phyloP scores from a whole-genome alignment of 2,113 vertebrate genomes.

The Capreolus pygargus region DNA sequence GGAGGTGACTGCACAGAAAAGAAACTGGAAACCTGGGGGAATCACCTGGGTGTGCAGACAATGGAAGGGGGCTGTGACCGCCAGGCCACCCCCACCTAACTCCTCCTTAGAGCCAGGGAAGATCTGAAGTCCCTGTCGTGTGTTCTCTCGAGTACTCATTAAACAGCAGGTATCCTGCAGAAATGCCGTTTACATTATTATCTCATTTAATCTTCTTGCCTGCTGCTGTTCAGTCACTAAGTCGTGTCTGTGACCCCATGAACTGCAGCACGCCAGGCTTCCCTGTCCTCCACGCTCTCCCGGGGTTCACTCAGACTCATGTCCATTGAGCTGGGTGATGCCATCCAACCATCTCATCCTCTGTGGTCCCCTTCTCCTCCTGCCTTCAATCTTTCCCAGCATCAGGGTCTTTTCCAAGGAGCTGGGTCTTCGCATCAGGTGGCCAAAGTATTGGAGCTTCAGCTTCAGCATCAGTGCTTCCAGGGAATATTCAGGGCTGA shows the following conservation, averaged over 20 bases:
- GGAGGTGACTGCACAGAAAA: background rate
- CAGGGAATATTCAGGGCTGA: background rate
- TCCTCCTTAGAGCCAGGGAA: background rate
- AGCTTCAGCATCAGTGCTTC: background rate
- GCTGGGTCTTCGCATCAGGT: background rate
- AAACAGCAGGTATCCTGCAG: background rate
- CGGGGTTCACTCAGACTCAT: background rate
- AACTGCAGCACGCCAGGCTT: background rate
- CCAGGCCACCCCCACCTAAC: background rate
- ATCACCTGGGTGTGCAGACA: background rate
- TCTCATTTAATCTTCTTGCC: background rate
- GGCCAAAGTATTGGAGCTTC: background rate
- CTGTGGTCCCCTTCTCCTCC: background rate
- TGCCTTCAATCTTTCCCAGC: background rate
- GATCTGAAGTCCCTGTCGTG: fast-evolving
- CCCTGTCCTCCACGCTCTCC: background rate
- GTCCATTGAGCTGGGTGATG: background rate
- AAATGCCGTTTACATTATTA: background rate
- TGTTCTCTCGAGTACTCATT: background rate
- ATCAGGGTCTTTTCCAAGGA: background rate
- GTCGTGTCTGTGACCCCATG: background rate
- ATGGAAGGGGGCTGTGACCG: background rate
- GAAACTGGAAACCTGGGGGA: background rate
- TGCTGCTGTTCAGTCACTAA: background rate
- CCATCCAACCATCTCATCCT: background rate